Percentiles rank a stretch among this genome's conserved stretches.
Conservation (phyloP, 2,888 invertebrate species). For the Margaritifera margaritifera region DNA sequence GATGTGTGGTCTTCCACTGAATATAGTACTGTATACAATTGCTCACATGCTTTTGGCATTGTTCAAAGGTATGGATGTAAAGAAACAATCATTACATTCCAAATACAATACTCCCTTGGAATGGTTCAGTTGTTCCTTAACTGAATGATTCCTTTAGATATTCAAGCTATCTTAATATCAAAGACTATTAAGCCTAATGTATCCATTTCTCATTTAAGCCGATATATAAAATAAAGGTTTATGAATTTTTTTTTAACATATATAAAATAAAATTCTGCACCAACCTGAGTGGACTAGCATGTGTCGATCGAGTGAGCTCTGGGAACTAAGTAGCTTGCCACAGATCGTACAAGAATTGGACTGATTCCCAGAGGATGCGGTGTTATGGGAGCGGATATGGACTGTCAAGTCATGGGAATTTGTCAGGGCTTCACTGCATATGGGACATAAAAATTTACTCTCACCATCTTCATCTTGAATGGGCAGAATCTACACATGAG, state of each 20-base stretch:
- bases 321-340: slow-evolving; percentile 82
- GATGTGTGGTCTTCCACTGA: too few species aligned
- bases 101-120: too few species aligned
- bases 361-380: slow-evolving; percentile 42
- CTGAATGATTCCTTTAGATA: too few species aligned
- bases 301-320: slow-evolving; percentile 86
- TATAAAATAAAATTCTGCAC: slow-evolving; percentile 10
- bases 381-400: slow-evolving; percentile 78
- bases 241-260: not conserved
- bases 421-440: slow-evolving; percentile 79
- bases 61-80: too few species aligned
- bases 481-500: slow-evolving; percentile 65
- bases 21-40: too few species aligned
- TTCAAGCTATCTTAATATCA: too few species aligned
- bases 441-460: slow-evolving; percentile 77
- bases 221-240: not conserved
- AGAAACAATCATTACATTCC: too few species aligned
- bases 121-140: too few species aligned
- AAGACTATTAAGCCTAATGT: too few species aligned
- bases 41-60: too few species aligned
- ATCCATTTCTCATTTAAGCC: too few species aligned
- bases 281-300: slow-evolving; percentile 82
- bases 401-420: slow-evolving; percentile 81
- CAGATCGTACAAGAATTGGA: slow-evolving; percentile 79
- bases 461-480: slow-evolving; percentile 58